A percentile compares a stretch with the other conserved stretches of the same genome.
phyloP scores from a whole-genome alignment of 2,888 invertebrate species.

The Alentia gelatinosa region DNA sequence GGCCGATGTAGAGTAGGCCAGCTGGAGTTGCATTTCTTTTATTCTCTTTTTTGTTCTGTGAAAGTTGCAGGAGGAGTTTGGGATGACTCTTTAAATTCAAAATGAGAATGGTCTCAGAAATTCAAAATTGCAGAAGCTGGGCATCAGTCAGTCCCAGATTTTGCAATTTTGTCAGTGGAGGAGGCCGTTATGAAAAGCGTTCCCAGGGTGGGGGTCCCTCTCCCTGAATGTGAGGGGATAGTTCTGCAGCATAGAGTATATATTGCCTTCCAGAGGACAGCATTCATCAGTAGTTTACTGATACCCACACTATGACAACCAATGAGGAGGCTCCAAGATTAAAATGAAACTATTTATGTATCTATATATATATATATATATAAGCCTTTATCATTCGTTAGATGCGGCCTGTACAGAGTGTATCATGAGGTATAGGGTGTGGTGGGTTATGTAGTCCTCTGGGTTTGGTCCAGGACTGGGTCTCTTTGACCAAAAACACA shows the following conservation, averaged over 20 bases:
- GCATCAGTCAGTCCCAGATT: conserved; percentile 50
- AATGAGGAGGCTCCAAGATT: not conserved
- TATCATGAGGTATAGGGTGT: not conserved
- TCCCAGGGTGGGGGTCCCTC: not conserved
- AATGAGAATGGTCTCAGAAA: not conserved
- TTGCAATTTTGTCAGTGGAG: conserved; percentile 5
- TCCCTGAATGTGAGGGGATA: too few relatives aligned
- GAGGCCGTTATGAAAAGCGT: not conserved
- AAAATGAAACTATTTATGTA: not conserved
- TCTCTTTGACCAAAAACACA: not conserved
- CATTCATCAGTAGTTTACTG: not conserved
- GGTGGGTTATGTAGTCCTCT: not conserved
- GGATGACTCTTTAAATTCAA: not conserved
- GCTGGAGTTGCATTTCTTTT: not conserved
- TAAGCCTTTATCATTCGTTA: not conserved
- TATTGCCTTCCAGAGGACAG: conserved; percentile 10
- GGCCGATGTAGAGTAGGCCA: not conserved
- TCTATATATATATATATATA: not conserved
- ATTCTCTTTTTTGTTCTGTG: not conserved
- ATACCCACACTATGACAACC: not conserved
- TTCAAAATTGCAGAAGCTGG: conserved; percentile 21
- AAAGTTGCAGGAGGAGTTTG: not conserved
- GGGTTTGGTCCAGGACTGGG: not conserved
- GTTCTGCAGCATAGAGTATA: not conserved
- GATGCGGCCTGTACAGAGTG: conserved; percentile 7